phyloP scores from a whole-genome alignment of 2,888 invertebrate species.

The Tachina lurida region DNA sequence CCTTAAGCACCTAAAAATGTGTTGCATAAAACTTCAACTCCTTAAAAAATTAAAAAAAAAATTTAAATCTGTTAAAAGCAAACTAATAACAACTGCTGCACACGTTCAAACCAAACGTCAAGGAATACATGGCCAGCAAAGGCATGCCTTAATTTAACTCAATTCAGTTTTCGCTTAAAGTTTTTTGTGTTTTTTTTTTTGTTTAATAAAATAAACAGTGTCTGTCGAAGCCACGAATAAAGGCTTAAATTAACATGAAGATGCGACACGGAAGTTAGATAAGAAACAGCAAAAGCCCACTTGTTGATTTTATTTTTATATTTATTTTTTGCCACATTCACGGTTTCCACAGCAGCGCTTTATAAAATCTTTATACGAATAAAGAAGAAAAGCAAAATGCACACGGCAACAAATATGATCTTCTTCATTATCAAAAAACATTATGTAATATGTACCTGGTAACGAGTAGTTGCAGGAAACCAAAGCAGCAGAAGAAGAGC shows the following conservation, averaged over 20 bases:
- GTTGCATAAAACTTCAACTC: constrained; percentile 34
- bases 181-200: neutral
- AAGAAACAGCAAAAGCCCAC: constrained; percentile 71
- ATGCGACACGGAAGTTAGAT: constrained; percentile 80
- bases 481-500: constrained; percentile 48
- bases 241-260: constrained; percentile 70
- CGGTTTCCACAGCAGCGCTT: constrained; percentile 48
- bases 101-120: constrained; percentile 21
- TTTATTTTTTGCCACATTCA: constrained; percentile 37
- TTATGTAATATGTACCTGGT: constrained; percentile 58
- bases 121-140: neutral
- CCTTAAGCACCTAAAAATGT: neutral
- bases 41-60: constrained; percentile 7
- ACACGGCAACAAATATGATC: constrained; percentile 35
- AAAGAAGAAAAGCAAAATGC: neutral
- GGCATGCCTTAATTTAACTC: constrained; percentile 47
- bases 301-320: constrained; percentile 36
- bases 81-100: neutral
- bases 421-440: constrained; percentile 58
- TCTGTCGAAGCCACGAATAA: constrained; percentile 44
- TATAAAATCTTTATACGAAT: neutral
- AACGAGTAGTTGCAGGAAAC: constrained; percentile 58
- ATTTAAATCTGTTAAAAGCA: neutral
- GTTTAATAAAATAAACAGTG: constrained; percentile 38
- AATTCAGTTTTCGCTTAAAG: constrained; percentile 38